Conservation (phyloP, 1,140 invertebrate species). For the Chymomyza costata region DNA sequence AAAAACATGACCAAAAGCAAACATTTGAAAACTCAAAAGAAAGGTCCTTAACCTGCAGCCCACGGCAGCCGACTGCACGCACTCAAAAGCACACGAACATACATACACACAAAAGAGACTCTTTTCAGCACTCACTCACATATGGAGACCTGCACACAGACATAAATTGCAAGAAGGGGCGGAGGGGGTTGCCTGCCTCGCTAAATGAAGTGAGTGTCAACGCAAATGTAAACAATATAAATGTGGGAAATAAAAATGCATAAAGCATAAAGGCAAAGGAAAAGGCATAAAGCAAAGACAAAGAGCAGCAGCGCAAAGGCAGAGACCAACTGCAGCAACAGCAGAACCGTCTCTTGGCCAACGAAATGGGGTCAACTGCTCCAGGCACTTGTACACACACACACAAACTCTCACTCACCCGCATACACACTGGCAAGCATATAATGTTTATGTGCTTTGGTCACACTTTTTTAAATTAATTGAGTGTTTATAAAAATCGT, state of each 20-base stretch:
- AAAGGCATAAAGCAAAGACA: conserved; percentile 44
- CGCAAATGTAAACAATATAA: conserved; percentile 70
- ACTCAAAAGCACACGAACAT: too few species aligned
- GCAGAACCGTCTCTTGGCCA: too few species aligned
- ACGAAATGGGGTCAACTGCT: conserved; percentile 47
- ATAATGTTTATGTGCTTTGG: too few species aligned
- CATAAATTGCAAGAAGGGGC: too few species aligned
- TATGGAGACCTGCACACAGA: too few species aligned
- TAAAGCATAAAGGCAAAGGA: not conserved
- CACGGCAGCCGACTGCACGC: conserved; percentile 34
- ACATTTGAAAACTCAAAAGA: conserved; percentile 69
- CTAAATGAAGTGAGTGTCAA: conserved; percentile 70
- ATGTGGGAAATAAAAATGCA: conserved; percentile 24
- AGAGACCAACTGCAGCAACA: conserved; percentile 24
- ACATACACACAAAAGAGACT: not conserved
- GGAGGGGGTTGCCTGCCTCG: conserved; percentile 27
- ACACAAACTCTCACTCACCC: too few species aligned
- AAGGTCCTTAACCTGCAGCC: conserved; percentile 70
- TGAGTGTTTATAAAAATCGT: too few species aligned
- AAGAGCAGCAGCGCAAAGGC: not conserved
- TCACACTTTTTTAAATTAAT: too few species aligned
- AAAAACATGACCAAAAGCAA: conserved; percentile 56
- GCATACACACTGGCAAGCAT: too few species aligned
- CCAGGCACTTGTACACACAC: too few species aligned
- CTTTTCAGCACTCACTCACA: conserved; percentile 24